Conservation (phyloP, 2,888 invertebrate species). For the Aphidius colemani region DNA sequence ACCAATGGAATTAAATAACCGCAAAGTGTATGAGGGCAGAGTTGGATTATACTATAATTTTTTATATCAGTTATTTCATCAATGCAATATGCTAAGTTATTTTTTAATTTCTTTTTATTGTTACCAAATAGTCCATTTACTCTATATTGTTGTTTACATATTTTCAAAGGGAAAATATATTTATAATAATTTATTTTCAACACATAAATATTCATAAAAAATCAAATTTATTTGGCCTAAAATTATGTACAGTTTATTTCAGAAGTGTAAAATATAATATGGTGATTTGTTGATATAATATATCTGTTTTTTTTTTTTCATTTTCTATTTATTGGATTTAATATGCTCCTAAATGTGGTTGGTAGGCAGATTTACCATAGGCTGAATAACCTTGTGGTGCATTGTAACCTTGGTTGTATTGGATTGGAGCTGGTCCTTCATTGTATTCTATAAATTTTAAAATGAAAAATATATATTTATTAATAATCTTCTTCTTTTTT, state of each 20-base stretch:
- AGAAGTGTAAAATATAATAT: conserved; percentile 7
- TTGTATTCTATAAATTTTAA: conserved; percentile 1
- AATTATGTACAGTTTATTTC: conserved; percentile 52
- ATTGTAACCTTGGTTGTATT: conserved; percentile 39
- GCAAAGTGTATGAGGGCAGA: conserved; percentile 1
- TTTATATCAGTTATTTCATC: conserved; percentile 18
- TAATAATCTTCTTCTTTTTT: too few species aligned
- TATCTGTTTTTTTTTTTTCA: conserved; percentile 5
- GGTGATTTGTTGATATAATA: too few species aligned
- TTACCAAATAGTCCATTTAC: background rate
- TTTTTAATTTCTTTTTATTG: conserved; percentile 8
- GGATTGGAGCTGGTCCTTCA: conserved; percentile 29
- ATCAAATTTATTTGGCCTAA: conserved; percentile 58
- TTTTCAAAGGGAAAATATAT: background rate
- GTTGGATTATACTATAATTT: background rate
- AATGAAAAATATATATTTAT: background rate
- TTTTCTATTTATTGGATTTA: conserved; percentile 32
- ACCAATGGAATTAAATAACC: conserved; percentile 5
- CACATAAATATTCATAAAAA: conserved; percentile 37
- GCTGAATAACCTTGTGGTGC: conserved; percentile 43
- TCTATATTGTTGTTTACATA: background rate
- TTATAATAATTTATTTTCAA: too few species aligned
- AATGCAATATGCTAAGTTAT: conserved; percentile 10
- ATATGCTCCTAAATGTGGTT: conserved; percentile 41
- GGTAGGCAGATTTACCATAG: conserved; percentile 33